Evolutionary conservation across 2,888 invertebrate genomes (phyloP), one percentile per base, ranked within the genome.

Genomic region (Eucera pruinosa): DNA sequence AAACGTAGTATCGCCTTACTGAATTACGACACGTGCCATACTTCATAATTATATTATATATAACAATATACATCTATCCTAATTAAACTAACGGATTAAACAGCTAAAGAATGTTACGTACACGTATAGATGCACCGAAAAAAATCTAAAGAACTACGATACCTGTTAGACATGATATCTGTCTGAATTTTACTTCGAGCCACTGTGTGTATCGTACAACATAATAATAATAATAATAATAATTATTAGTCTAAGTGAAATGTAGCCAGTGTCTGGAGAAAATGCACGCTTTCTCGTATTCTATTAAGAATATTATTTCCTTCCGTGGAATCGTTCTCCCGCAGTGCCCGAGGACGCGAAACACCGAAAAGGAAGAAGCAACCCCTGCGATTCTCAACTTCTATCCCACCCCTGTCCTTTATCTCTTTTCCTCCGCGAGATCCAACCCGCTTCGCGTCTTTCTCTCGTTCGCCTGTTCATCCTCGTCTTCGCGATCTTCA

Each of bases 301-400:
- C 78, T 78, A 78, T 80, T 80, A 75, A 75, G 71, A 80, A 75
- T 75, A 78, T 79, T 80, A 79, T 81, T 82, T 80, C 78, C 78
- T 71, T 71, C 61, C 68, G 74, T 67, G 67, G 78, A 74, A 81
- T 54, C 71, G 68, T 72, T 69, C 80, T 70, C 36, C 66, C 54
- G 72, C 72, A 72, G 61, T 45, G 68, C 65, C 69, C 65, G 65
- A 79, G 76, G 68, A 80, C 76, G 80, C 72, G 80, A 80, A 72
- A 81, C 64, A 68, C 58, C 67, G 64, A 64, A 78, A 64, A 74
- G 76, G 70, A 80, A 80, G 78, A 76, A 82, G 75, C 80, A 80
- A 60, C 80, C 68, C 70, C 70, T n/a, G n/a, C 67, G 60, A 65
- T 66, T 54, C n/a, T n/a, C 71, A 47, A 66, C 69, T 69, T 58